Base-by-base conservation (phyloP, 2,888 invertebrate genomes). In the Drosophila helvetica region DNA sequence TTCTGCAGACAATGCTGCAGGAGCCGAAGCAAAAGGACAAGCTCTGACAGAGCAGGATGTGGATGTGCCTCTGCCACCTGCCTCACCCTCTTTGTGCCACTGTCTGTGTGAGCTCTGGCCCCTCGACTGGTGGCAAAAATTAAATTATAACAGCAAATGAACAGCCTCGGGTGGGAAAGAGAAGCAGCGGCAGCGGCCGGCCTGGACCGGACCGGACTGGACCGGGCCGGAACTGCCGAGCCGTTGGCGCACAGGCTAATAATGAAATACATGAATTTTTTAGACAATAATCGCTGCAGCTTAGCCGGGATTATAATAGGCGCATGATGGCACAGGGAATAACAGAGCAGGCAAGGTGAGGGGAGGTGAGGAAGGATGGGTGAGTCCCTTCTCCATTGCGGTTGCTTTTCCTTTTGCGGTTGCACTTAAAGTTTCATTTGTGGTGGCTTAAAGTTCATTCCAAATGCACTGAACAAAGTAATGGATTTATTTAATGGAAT, bases 221-320 rank as follows among this genome's bases (percentile, higher is more conserved):
- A 2, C 38, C 15, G 59, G 62, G 77, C 81, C 78, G 86, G 86
- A 87, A 72, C 72, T 60, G 61, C 65, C 70, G 54, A 64, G 80
- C 65, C 70, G 54, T 67, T 60, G 75, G 73, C 66, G 58, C 50
- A 56, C 42, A 48, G 67, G 62, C 84, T 78, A 83, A 86, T 86
- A 86, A 83, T 88, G 86, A 88, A 86, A 88, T 86, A 86, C 84
- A 88, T 88, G 84, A 77, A 88, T 86, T 86, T 86, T 84, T 84
- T 73, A 88, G 84, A 88, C 88, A 85, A 85, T 85, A 85, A 88
- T 83, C 84, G 75, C 77, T 55, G 65, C 66, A 73, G 81, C 88
- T 85, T 85, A 85, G 81, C 74, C 59, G 67, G 77, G 59, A 74
- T 83, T 79, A 88, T 63, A 77, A 84, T 84, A 70, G 83, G 72